phyloP scores from a whole-genome alignment of 2,113 vertebrate species.

The Daubentonia madagascariensis region DNA sequence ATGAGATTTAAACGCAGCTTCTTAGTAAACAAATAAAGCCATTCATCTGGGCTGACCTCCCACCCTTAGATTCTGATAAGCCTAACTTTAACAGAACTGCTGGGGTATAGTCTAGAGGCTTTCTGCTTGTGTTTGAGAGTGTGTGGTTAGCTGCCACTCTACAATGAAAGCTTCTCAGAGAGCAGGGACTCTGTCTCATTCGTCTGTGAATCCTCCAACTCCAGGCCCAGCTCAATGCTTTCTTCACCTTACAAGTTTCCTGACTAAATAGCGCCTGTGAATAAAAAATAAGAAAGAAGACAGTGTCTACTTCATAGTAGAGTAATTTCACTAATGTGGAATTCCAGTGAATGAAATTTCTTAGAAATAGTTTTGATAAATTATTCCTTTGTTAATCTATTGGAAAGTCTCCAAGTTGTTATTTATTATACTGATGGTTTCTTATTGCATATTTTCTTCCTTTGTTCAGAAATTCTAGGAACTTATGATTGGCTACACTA shows the following conservation, averaged over 20 bases:
- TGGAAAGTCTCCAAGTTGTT: not conserved
- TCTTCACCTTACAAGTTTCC: constrained; percentile 16
- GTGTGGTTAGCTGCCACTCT: not conserved
- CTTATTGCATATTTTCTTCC: constrained; percentile 12
- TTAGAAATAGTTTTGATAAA: constrained; percentile 32
- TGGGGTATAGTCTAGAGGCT: not conserved
- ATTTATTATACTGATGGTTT: not conserved
- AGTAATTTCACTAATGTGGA: not conserved
- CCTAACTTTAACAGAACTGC: not conserved
- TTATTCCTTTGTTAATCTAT: not conserved
- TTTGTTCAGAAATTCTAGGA: constrained; percentile 44
- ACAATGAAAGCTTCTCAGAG: not conserved
- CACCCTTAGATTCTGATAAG: not conserved
- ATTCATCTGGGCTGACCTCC: not conserved
- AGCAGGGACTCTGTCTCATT: not conserved
- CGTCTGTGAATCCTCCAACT: not conserved
- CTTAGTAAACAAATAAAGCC: not conserved
- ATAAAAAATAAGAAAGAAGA: constrained; percentile 12
- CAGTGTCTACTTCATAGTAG: not conserved
- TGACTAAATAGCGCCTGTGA: not conserved
- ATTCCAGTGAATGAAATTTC: constrained; percentile 25
- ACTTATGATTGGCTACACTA: not conserved
- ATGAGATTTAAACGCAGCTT: not conserved
- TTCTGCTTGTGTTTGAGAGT: not conserved
- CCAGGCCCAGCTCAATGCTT: not conserved